phyloP scores from a whole-genome alignment of 2,888 invertebrate species.

The Conops quadrifasciatus region DNA sequence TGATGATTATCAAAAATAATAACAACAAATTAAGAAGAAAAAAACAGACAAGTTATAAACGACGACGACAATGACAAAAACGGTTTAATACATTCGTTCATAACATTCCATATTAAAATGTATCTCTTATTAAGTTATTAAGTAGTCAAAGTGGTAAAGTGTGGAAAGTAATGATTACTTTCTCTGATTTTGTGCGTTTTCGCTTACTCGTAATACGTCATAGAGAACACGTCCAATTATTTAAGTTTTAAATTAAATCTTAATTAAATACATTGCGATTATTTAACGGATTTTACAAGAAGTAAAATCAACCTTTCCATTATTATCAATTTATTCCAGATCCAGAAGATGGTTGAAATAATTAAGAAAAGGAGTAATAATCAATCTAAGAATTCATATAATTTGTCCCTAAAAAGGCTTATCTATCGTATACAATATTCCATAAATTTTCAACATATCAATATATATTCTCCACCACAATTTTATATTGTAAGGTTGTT shows the following conservation, averaged over 20 bases:
- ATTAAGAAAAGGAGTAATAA: neutral
- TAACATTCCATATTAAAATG: neutral
- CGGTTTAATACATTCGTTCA: neutral
- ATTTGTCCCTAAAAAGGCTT: slow-evolving; percentile 18
- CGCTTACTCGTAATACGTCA: neutral
- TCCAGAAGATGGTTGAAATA: too few relatives aligned
- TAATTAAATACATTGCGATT: neutral
- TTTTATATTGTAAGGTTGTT: too few relatives aligned
- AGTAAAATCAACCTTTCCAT: neutral
- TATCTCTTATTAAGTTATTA: slow-evolving; percentile 3
- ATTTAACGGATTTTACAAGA: neutral
- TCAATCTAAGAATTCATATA: slow-evolving; percentile 20
- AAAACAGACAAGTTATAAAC: slow-evolving; percentile 3
- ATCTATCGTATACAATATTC: slow-evolving; percentile 20
- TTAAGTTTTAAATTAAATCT: slow-evolving; percentile 50
- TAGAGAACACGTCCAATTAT: slow-evolving; percentile 50
- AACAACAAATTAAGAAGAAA: slow-evolving; percentile 36
- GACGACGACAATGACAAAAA: slow-evolving; percentile 10
- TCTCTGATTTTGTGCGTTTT: too few relatives aligned
- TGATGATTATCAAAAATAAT: slow-evolving; percentile 37
- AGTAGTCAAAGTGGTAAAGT: slow-evolving; percentile 8
- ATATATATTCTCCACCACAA: too few relatives aligned
- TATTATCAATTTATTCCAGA: too few relatives aligned
- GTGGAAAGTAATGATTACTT: neutral
- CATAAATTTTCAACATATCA: neutral